phyloP scores from a whole-genome alignment of 2,888 invertebrate genomes.

The Epistrophe eligans region DNA sequence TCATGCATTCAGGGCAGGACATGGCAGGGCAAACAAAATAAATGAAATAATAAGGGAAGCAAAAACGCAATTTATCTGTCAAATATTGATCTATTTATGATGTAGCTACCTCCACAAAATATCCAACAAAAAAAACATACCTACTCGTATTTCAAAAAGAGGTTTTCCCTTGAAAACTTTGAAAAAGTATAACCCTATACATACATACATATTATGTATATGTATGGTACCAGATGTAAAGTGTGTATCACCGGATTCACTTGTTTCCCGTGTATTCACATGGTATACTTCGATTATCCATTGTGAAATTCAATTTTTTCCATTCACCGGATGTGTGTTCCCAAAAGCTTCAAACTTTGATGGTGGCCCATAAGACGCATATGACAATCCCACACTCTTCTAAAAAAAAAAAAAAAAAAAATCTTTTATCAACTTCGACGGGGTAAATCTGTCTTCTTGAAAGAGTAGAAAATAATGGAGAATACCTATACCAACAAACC shows the following conservation, averaged over 20 bases:
- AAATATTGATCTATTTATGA: constrained; percentile 34
- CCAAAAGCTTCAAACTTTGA: neutral
- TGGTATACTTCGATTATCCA: constrained; percentile 43
- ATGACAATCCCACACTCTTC: neutral
- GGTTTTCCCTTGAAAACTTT: neutral
- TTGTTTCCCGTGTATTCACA: constrained; percentile 39
- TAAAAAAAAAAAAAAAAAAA: neutral
- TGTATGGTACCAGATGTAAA: neutral
- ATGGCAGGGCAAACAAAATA: neutral
- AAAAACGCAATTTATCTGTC: constrained; percentile 17
- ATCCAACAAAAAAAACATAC: neutral
- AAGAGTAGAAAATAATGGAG: constrained; percentile 17
- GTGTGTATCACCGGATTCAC: constrained; percentile 31
- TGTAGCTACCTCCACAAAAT: neutral
- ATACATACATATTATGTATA: no score
- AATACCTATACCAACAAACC: constrained; percentile 12
- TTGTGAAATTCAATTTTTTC: constrained; percentile 54
- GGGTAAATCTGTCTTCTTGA: constrained; percentile 11
- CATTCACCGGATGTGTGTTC: constrained; percentile 46
- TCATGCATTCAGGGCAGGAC: neutral
- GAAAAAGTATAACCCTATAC: neutral
- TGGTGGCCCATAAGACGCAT: neutral
- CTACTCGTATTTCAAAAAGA: neutral
- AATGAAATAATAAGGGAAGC: no score
- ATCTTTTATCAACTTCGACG: constrained; percentile 26